phyloP scores from a whole-genome alignment of 2,797 vertebrate species.

The Coccyzus lansbergi region DNA sequence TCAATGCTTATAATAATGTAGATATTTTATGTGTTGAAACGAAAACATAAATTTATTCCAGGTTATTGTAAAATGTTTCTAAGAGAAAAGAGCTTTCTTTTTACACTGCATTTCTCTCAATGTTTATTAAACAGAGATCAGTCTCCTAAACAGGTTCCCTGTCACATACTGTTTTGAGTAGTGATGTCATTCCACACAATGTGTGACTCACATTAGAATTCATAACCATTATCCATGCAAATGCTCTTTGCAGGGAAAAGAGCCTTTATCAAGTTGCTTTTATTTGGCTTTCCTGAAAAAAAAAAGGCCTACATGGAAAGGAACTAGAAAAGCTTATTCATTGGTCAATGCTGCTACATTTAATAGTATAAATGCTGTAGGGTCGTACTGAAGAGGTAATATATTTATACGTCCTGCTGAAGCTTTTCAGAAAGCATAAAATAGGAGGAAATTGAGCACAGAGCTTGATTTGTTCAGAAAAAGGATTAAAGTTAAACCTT shows the following conservation, averaged over 20 bases:
- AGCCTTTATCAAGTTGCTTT: not conserved
- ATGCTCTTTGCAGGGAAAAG: not conserved
- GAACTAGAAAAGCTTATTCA: conserved; percentile 13
- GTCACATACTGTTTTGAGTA: not conserved
- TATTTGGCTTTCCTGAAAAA: not conserved
- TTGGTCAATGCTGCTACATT: conserved; percentile 17
- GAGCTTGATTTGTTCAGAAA: conserved; percentile 44
- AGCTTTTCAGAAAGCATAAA: conserved; percentile 15
- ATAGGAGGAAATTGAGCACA: conserved; percentile 8
- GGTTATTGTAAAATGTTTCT: not conserved
- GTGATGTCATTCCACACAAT: not conserved
- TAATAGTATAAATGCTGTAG: not conserved
- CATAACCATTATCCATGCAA: conserved; percentile 15
- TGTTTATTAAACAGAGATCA: not conserved
- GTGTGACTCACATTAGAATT: conserved; percentile 17
- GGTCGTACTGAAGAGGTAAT: conserved; percentile 2
- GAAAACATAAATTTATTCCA: not conserved
- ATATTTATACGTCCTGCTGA: conserved; percentile 19
- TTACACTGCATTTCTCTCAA: not conserved
- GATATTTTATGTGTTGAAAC: not conserved
- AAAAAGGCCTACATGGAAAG: not conserved
- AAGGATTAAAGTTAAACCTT: conserved; percentile 29
- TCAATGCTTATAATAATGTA: not conserved
- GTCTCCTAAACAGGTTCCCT: not conserved
- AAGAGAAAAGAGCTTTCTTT: not conserved